Base-by-base conservation (phyloP, 2,113 vertebrate species). In the Notarius quadriscutis region DNA sequence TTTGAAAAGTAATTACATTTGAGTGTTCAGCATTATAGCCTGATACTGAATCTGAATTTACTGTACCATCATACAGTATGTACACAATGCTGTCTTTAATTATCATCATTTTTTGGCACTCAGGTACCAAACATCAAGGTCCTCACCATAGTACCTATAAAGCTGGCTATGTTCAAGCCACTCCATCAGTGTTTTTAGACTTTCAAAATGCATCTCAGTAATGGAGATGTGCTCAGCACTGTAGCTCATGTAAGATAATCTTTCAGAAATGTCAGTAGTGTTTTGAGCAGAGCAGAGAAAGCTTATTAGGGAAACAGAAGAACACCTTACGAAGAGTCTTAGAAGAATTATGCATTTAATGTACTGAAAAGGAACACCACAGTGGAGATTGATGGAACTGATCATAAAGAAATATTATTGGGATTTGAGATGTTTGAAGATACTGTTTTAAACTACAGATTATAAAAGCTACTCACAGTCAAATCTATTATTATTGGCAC, bases 1-100 rank as follows among this genome's bases (percentile, higher is more conserved):
- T 79, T 53, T 53, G 10, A 83, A 74, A 84, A 60, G 22, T 53
- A 62, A 18, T 85, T 62, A 34, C 20, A 60, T 34, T 41, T 85
- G 22, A 77, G 4, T n/a, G 18, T 83, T 69, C 25, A 30, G 50
- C 15, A 51, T 67, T 22, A 7, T 74, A 22, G 78, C 48, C 57
- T 48, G 57, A 41, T 10, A 11, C 30, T 63, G 30, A 25, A 62
- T 65, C 30, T 63, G 30, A 25, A 62, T 65, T 22, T 51, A 51
- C n/a, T 34, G 27, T 60, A 62, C 10, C 11, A 7, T 65, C 9
- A 79, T 55, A 50, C 12, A 50, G 18, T 62, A 58, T 62, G 30
- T 48, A 48, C 57, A 62, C 30, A 62, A 34, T 62, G 30, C 58
- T 11, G 30, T 62, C 12, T 30, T 5, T 55, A 80, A 48, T 74